phyloP scores from a whole-genome alignment of 2,113 vertebrate genomes.

The Haemorhous mexicanus region DNA sequence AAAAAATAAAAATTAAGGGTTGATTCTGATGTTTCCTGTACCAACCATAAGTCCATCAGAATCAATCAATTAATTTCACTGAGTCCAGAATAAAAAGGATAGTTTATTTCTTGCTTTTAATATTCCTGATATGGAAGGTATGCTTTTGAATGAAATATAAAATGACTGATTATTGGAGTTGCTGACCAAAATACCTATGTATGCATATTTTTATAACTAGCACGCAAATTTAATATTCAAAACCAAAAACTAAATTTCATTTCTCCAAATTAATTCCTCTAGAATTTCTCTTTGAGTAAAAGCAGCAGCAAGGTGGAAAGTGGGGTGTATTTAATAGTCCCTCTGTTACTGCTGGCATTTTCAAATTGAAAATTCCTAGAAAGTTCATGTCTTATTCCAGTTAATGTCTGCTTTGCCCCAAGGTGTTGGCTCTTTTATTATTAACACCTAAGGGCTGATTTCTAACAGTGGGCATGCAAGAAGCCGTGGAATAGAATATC shows the following conservation, averaged over 20 bases:
- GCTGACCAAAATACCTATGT: neutral
- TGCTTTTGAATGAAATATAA: neutral
- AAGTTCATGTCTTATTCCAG: neutral
- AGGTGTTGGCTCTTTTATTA: neutral
- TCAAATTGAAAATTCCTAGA: neutral
- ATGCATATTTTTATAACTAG: neutral
- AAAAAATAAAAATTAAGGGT: neutral
- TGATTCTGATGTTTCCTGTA: neutral
- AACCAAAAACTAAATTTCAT: neutral
- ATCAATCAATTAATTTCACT: neutral
- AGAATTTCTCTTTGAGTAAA: neutral
- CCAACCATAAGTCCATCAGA: neutral
- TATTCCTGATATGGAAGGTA: neutral
- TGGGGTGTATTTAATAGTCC: neutral
- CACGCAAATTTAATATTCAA: neutral
- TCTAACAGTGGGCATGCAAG: rapidly evolving
- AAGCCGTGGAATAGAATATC: neutral
- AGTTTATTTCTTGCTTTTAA: neutral
- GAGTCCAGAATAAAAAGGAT: neutral
- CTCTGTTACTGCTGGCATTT: neutral
- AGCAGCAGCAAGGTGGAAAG: neutral
- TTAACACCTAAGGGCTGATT: neutral
- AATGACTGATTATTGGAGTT: neutral
- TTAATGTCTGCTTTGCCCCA: neutral
- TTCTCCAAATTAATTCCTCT: neutral